Percentiles rank a stretch among this genome's conserved stretches.
These are phyloP conservation scores for Globodera rostochiensis DNA, from an alignment of 1,140 invertebrate species.

Conservation along the genomic window DNA sequence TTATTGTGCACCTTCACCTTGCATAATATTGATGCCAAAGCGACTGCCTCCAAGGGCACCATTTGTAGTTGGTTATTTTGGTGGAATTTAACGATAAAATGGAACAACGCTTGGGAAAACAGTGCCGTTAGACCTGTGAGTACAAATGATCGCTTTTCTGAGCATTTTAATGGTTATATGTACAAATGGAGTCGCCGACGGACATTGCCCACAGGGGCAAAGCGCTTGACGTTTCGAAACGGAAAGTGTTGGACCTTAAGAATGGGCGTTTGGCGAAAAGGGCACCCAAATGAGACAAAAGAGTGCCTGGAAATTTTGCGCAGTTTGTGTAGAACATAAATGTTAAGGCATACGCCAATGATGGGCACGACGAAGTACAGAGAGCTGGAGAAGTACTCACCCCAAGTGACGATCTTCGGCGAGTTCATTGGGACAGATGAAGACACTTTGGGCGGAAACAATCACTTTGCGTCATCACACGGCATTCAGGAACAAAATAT, in stretches of 20 bases:
- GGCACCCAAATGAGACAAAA: constrained; percentile 41
- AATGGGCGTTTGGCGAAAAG: constrained; percentile 34
- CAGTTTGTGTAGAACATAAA: constrained; percentile 54
- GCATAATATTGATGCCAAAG: constrained; percentile 48
- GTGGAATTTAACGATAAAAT: constrained; percentile 38
- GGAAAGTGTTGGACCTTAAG: constrained; percentile 46
- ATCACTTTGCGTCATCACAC: no score
- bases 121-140: constrained; percentile 35
- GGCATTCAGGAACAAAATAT: no score
- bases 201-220: constrained; percentile 60
- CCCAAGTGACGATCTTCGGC: neutral
- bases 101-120: constrained; percentile 55
- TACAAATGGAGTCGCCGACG: constrained; percentile 58
- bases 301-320: constrained; percentile 50
- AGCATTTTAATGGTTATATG: no score
- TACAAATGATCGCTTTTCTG: no score
- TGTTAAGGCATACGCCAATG: constrained; percentile 51
- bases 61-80: constrained; percentile 19
- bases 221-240: constrained; percentile 59
- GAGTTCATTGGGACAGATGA: constrained; percentile 1
- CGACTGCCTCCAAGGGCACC: neutral
- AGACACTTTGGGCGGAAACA: no score
- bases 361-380: constrained; percentile 53
- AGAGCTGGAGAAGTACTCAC: constrained; percentile 42
- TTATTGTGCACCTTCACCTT: constrained; percentile 49